Conservation (phyloP, 1,140 invertebrate species). For the Dendrolimus kikuchii region DNA sequence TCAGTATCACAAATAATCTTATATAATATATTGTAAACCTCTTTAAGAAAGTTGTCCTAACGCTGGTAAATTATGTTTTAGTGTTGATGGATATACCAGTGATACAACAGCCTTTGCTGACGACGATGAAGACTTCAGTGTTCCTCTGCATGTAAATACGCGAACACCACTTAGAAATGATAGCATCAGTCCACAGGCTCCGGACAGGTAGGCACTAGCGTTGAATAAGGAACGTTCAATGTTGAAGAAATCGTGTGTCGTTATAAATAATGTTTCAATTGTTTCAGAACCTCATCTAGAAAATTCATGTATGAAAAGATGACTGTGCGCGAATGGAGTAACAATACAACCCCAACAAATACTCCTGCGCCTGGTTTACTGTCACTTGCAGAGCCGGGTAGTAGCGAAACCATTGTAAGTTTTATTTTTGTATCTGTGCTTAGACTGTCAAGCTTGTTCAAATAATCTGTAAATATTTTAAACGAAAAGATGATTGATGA, state of each 20-base stretch:
- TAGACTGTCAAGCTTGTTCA: no score
- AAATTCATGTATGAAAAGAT: conserved; percentile 73
- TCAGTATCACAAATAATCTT: conserved; percentile 15
- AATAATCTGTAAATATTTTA: no score
- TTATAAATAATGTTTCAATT: background rate
- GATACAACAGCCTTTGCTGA: conserved; percentile 84
- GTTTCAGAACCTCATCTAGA: conserved; percentile 74
- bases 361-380: conserved; percentile 51
- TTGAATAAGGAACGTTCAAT: background rate
- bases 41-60: background rate
- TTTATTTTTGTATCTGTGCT: no score
- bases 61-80: conserved; percentile 19
- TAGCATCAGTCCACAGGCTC: conserved; percentile 56
- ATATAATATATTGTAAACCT: no score
- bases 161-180: conserved; percentile 51
- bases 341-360: conserved; percentile 48
- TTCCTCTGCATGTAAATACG: conserved; percentile 79
- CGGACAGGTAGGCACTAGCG: conserved; percentile 46
- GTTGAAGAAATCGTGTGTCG: no score
- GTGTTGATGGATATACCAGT: conserved; percentile 81
- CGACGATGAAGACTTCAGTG: conserved; percentile 78
- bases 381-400: conserved; percentile 52
- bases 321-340: conserved; percentile 68
- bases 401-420: conserved; percentile 46
- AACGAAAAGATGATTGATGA: no score